Evolutionary conservation across 2,113 vertebrate genomes (phyloP).

Genomic region (Chlorocebus sabaeus): DNA sequence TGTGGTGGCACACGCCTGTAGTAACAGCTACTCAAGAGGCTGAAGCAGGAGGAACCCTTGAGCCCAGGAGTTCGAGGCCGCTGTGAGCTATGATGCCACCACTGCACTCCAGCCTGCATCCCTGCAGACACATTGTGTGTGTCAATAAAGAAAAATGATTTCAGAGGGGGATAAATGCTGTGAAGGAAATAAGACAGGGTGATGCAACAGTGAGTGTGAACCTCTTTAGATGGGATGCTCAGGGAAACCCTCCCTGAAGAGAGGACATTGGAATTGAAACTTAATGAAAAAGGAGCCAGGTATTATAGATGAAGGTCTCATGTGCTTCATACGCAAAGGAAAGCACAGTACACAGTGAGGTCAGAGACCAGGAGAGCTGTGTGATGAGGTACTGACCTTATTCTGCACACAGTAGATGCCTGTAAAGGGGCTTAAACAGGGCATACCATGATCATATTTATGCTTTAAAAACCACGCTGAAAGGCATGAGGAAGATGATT

Average conservation of each 20-base stretch:
- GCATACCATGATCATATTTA: neutral
- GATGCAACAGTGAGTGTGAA: neutral
- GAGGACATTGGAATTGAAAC: neutral
- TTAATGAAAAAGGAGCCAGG: neutral
- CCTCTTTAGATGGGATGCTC: neutral
- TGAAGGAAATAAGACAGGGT: neutral
- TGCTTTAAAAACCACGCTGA: neutral
- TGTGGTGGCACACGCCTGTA: too few relatives aligned
- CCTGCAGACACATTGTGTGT: neutral
- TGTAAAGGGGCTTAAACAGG: neutral
- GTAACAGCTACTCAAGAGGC: too few relatives aligned
- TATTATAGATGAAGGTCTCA: neutral
- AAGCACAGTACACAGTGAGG: neutral
- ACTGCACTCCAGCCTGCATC: too few relatives aligned
- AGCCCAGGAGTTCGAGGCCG: too few relatives aligned
- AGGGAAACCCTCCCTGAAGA: neutral
- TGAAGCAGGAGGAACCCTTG: too few relatives aligned
- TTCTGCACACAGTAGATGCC: neutral
- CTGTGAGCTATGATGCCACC: too few relatives aligned
- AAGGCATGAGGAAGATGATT: neutral
- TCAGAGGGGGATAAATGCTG: neutral
- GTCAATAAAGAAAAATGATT: neutral
- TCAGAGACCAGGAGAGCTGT: neutral
- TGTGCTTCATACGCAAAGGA: neutral
- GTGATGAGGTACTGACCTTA: neutral